Evolutionary conservation across 2,797 vertebrate species (phyloP), one percentile per base, ranked within the genome.

Genomic region (Aldrovandia affinis): DNA sequence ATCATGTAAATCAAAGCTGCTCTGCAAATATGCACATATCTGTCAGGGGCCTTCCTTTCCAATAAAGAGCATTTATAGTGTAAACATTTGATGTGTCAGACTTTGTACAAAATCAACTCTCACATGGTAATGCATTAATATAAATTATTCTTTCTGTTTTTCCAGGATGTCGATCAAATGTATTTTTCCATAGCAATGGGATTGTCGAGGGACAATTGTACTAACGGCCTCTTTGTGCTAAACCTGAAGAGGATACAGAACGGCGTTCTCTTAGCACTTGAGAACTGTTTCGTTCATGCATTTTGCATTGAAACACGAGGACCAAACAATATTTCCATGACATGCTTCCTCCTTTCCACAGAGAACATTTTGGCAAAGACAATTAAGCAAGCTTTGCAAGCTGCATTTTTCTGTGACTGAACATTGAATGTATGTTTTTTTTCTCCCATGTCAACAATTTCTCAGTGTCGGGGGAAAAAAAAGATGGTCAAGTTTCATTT

Each of bases 1-100:
- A 77, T 44, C 15, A 22, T 18, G 9, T 15, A 77, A 25, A 77
- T 77, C 42, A 77, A 44, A 47, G 42, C 73, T 22, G 2, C 20
- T 77, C 39, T 15, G 73, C 47, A 77, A 77, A 77, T 77, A 47
- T 47, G 39, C 36, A 73, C 28, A 6, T 77, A 18, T 47, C 39
- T 77, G 73, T 77, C 73, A 77, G 30, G 42, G 73, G 39, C 73
- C 25, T 73, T 36, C 68, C 36, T 47, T n/a, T 1, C 73, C 73
- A 44, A 77, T 39, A 44, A 47, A 47, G 42, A 14, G 6, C 73
- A 47, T 22, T 47, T n/a, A 70, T 39, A n/a, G 39, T 9, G 42
- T 47, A 44, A 77, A 77, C 25, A 75, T 77, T 25, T 77, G 39
- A 77, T 77, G 22, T 3, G 12, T 77, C 22, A 73, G 36, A 42